Conservation (phyloP, 2,113 vertebrate species). For the Cyprinodon variegatus region DNA sequence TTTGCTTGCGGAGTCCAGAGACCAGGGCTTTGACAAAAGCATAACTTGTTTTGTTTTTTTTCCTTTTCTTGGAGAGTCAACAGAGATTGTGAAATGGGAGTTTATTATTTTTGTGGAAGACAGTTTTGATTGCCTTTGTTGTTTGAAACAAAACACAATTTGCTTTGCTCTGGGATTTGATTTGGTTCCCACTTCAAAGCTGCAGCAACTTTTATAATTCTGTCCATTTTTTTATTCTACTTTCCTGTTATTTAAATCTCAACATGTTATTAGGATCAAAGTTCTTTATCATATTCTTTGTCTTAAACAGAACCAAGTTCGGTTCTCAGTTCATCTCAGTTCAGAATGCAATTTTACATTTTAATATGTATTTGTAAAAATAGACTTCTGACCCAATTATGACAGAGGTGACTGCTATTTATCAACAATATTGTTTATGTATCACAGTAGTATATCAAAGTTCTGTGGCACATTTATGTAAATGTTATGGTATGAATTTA, state of each 20-base stretch:
- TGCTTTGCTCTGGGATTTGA: conserved; percentile 54
- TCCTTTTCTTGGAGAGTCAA: conserved; percentile 25
- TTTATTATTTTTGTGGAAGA: conserved; percentile 64
- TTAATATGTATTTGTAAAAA: conserved; percentile 17
- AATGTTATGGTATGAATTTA: neutral
- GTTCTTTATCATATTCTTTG: conserved; percentile 23
- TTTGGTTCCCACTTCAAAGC: conserved; percentile 62
- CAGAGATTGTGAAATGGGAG: conserved; percentile 19
- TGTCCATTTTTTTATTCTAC: conserved; percentile 44
- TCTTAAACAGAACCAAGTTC: conserved; percentile 21
- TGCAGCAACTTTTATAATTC: conserved; percentile 25
- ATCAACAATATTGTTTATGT: neutral
- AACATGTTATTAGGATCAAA: conserved; percentile 54
- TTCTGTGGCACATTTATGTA: neutral
- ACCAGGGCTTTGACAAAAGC: conserved; percentile 4
- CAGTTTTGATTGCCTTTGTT: conserved; percentile 48
- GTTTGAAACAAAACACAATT: conserved; percentile 52
- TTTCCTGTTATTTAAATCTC: conserved; percentile 51
- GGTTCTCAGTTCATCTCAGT: neutral
- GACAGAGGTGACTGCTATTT: neutral
- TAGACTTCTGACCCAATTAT: neutral
- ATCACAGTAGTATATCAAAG: neutral
- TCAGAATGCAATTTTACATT: neutral
- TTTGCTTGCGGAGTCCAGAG: conserved; percentile 15
- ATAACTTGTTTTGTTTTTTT: conserved; percentile 30